Percentiles rank a stretch among this genome's conserved stretches.
Conservation (phyloP, 2,888 invertebrate genomes). For the Dione vanillae region DNA sequence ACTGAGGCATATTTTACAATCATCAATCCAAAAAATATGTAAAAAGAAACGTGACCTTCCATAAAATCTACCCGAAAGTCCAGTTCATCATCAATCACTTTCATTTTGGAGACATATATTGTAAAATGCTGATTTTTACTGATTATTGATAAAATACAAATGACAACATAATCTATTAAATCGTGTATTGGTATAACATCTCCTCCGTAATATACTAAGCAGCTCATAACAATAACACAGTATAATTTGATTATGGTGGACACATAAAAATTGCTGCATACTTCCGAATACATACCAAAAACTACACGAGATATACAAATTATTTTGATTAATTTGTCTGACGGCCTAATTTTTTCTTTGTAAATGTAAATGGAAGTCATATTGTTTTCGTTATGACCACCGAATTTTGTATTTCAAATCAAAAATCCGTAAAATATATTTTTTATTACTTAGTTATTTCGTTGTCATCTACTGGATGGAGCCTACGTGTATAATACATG, state of each 20-base stretch:
- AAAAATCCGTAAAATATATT: neutral
- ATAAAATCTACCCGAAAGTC: neutral
- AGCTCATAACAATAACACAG: neutral
- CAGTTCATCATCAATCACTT: neutral
- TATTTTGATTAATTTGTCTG: neutral
- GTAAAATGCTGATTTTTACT: neutral
- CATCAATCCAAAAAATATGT: neutral
- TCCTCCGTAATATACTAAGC: neutral
- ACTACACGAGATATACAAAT: neutral
- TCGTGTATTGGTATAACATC: neutral
- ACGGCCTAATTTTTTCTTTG: constrained; percentile 2
- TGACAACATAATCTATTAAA: neutral
- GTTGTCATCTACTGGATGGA: neutral
- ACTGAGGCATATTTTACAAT: neutral
- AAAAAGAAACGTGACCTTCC: neutral
- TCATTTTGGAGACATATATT: neutral
- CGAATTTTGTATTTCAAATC: neutral
- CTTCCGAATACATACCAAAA: neutral
- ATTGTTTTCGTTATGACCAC: neutral
- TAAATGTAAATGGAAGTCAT: constrained; percentile 3
- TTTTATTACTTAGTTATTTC: neutral
- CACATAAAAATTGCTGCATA: neutral
- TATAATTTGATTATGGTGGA: neutral
- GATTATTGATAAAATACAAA: neutral
- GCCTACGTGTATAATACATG: neutral